These are phyloP conservation scores for Drosophila insularis DNA, from an alignment of 1,140 invertebrate species.

Conservation along the genomic window DNA sequence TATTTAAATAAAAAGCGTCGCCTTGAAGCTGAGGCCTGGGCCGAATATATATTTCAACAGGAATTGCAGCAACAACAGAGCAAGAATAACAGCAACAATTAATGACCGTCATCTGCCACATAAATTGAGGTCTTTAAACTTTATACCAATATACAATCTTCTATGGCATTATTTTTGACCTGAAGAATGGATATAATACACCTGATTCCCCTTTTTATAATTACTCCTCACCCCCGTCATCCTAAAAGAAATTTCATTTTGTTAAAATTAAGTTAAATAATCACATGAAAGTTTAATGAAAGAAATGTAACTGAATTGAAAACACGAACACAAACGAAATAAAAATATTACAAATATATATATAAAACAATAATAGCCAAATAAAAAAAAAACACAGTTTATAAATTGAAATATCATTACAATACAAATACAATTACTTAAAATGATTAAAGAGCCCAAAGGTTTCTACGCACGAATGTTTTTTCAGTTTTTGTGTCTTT, in stretches of 20 bases:
- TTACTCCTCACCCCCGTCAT: too few relatives aligned
- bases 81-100: background rate
- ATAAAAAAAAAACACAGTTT: slow-evolving; percentile 16
- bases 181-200: background rate
- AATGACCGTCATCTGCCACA: slow-evolving; percentile 9
- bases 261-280: slow-evolving; percentile 26
- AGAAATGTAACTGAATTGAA: slow-evolving; percentile 51
- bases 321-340: slow-evolving; percentile 35
- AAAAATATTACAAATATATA: slow-evolving; percentile 28
- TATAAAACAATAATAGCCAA: background rate
- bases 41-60: slow-evolving; percentile 77
- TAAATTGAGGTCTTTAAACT: background rate
- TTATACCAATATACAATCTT: background rate
- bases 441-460: background rate
- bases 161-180: background rate
- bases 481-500: slow-evolving; percentile 28
- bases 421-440: background rate
- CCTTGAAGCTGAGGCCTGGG: slow-evolving; percentile 66
- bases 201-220: background rate
- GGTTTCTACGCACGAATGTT: background rate
- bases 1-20: slow-evolving; percentile 56
- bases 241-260: background rate
- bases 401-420: slow-evolving; percentile 24
- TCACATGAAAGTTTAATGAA: slow-evolving; percentile 48
- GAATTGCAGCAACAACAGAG: slow-evolving; percentile 31